Base-by-base conservation (phyloP, 2,888 invertebrate genomes). In the Bugula neritina region DNA sequence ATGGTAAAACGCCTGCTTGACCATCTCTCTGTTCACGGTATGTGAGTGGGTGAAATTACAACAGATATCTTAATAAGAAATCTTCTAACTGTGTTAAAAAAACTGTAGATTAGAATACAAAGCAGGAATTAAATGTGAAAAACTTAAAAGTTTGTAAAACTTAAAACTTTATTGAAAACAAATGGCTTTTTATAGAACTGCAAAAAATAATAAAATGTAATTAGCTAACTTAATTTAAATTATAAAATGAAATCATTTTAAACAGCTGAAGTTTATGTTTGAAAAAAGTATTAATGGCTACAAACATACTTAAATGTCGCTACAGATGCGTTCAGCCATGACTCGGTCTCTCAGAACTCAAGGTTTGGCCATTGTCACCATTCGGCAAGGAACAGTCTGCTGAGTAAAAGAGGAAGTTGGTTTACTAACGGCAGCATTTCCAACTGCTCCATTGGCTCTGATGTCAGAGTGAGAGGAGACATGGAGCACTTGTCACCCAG, bases 401-500 rank as follows among this genome's bases (percentile, higher is more conserved):
- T 31, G 10, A 63, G 63, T 34, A 63, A 63, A n/a, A 25, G 63
- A 31, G 63, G 63, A 27, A 63, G 63, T 27, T 63, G 63, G 63
- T 63, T 63, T 63, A 13, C 27, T 17, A 63, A 63, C 27, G 63
- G 63, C 31, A 63, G 63, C 63, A 27, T 63, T 2, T 63, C 63
- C n/a, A 63, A 63, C 34, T n/a, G 27, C 3, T 63, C 63, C 3
- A 63, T 63, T 25, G 31, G 25, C 31, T 63, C 63, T 25, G 63
- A 63, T 10, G 29, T 31, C n/a, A 63, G 27, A 27, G 5, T 34
- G 13, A 63, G n/a, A n/a, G 13, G 17, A 13, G 63, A 63, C 31
- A 13, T 31, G 10, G 31, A 13, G 1, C 21, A 63, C 31, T 10
- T 31, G 21, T 63, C 63, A 31, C 63, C 63, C 2, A 63, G 63